Evolutionary conservation across 2,113 vertebrate genomes (phyloP).

Genomic region (Cyanoliseus patagonus): DNA sequence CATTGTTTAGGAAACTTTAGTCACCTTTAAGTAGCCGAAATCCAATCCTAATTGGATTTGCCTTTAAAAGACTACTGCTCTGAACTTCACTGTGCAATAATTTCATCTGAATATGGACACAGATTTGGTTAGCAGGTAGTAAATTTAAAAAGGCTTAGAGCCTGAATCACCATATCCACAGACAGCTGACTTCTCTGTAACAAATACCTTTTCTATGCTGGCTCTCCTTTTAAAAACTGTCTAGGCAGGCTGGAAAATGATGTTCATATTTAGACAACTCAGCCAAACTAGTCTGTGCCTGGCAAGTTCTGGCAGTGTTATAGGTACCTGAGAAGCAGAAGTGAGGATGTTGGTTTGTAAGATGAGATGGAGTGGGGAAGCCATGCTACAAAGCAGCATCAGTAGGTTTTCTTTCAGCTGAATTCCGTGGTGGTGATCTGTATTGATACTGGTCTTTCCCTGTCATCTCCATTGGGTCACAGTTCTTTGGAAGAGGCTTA

Average conservation of each 20-base stretch:
- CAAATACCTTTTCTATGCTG: background rate
- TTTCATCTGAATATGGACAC: fast-evolving
- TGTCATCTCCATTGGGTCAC: background rate
- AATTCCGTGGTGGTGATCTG: background rate
- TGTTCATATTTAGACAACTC: background rate
- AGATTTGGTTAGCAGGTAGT: background rate
- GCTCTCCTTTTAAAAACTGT: background rate
- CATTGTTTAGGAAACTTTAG: background rate
- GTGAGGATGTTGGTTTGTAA: background rate
- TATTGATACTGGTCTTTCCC: background rate
- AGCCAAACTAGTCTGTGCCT: background rate
- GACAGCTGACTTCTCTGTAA: background rate
- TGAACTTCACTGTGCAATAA: background rate
- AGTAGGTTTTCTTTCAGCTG: background rate
- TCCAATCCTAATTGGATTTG: background rate
- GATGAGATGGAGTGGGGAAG: fast-evolving
- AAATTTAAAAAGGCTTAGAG: background rate
- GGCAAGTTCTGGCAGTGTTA: fast-evolving
- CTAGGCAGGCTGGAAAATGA: background rate
- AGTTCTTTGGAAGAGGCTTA: background rate
- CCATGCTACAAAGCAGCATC: background rate
- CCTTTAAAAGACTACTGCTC: background rate
- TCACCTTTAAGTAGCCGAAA: background rate
- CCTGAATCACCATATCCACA: background rate
- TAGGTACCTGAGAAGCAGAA: background rate